phyloP scores from a whole-genome alignment of 53 echinoderm and acorn worm genomes.

The Glandiceps talaboti region DNA sequence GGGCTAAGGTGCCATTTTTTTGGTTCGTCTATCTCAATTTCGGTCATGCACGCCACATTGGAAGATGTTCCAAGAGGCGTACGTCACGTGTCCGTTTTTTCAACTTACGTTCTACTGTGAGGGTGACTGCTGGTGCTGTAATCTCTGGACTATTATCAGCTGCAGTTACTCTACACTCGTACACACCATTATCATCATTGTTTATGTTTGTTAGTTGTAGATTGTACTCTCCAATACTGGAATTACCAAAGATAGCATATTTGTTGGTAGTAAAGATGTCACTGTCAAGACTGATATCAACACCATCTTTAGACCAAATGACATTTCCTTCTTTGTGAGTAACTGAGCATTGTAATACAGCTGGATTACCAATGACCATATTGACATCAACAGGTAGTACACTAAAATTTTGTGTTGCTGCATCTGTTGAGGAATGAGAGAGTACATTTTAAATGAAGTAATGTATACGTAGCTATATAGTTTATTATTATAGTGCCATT shows the following conservation, averaged over 20 bases:
- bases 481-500: no score
- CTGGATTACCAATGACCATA: slow-evolving; percentile 41
- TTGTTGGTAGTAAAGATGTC: not conserved
- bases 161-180: not conserved
- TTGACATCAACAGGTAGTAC: slow-evolving; percentile 33
- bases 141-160: not conserved
- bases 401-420: slow-evolving; percentile 48
- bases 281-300: not conserved
- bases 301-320: not conserved
- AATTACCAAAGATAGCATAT: not conserved
- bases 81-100: no score
- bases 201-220: not conserved
- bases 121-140: not conserved
- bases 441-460: no score
- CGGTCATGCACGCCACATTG: no score
- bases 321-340: not conserved
- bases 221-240: not conserved
- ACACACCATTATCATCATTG: not conserved
- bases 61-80: no score
- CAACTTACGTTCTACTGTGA: not conserved
- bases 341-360: no score
- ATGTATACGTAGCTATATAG: no score
- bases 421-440: no score
- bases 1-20: no score
- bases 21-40: no score